Percentiles rank a stretch among this genome's conserved stretches.
phyloP scores from a whole-genome alignment of 1,140 invertebrate species.

The Mizuhopecten yessoensis region DNA sequence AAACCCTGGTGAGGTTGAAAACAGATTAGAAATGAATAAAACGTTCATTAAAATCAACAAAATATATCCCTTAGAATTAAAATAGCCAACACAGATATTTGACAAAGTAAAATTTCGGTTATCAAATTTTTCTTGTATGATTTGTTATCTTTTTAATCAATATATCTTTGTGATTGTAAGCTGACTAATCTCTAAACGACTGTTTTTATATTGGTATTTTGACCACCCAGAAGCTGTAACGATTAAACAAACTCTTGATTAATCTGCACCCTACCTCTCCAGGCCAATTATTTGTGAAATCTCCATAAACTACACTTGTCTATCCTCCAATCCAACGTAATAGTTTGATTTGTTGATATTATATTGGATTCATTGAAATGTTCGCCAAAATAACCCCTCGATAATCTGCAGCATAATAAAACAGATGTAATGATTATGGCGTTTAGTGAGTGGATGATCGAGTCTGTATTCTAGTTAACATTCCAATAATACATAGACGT shows the following conservation, averaged over 20 bases:
- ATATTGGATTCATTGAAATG: background rate
- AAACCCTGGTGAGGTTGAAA: background rate
- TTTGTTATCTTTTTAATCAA: background rate
- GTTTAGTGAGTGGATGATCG: background rate
- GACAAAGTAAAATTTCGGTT: background rate
- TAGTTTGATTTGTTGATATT: background rate
- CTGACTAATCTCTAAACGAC: background rate
- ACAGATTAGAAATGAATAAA: background rate
- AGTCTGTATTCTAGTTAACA: background rate
- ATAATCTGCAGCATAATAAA: background rate
- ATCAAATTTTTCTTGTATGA: background rate
- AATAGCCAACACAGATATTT: background rate
- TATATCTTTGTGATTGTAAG: background rate
- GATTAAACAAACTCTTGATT: background rate
- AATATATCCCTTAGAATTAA: background rate
- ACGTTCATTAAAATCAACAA: background rate
- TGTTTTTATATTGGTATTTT: background rate
- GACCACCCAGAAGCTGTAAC: conserved; percentile 13
- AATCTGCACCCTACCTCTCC: background rate
- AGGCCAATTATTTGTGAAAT: background rate
- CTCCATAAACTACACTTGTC: background rate
- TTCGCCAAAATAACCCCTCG: conserved; percentile 2
- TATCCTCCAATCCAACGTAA: background rate
- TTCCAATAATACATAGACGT: background rate
- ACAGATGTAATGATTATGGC: background rate